A percentile compares a stretch with the other conserved stretches of the same genome.
Evolutionary conservation across 2,888 invertebrate species (phyloP).

Genomic region (Temnothorax ravouxi): DNA sequence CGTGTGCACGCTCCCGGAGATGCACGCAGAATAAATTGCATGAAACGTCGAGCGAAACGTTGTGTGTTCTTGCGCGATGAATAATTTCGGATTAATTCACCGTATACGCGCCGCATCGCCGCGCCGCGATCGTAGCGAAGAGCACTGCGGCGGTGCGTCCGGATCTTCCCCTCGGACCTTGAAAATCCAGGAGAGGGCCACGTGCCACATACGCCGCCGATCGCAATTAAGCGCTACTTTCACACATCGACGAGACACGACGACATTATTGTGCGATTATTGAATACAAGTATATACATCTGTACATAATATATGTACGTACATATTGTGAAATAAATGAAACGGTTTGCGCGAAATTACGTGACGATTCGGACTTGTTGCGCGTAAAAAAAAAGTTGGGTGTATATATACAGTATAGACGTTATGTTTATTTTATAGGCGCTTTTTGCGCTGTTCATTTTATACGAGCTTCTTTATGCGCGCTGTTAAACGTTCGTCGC

Average conservation of each 20-base stretch:
- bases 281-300: neutral
- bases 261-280: conserved; percentile 12
- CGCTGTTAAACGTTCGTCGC: conserved; percentile 34
- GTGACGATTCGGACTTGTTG: conserved; percentile 33
- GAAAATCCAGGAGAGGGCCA: too few relatives aligned
- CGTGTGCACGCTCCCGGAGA: conserved; percentile 14
- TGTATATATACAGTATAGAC: neutral
- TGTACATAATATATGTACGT: neutral
- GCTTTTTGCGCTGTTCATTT: conserved; percentile 5
- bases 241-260: neutral
- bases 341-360: neutral
- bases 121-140: conserved; percentile 3
- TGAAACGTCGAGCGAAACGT: conserved; percentile 27
- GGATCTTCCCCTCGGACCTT: too few relatives aligned
- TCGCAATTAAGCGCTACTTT: conserved; percentile 26
- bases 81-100: conserved; percentile 49
- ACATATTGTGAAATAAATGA: too few relatives aligned
- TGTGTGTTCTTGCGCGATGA: conserved; percentile 36
- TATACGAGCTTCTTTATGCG: conserved; percentile 32
- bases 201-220: conserved; percentile 13
- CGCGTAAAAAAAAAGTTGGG: conserved; percentile 12
- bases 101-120: neutral
- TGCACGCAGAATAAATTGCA: conserved; percentile 48
- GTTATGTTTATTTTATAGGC: conserved; percentile 14
- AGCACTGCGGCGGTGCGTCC: too few relatives aligned